Base-by-base conservation (phyloP, 2,888 invertebrate species). In the Dryobota labecula region DNA sequence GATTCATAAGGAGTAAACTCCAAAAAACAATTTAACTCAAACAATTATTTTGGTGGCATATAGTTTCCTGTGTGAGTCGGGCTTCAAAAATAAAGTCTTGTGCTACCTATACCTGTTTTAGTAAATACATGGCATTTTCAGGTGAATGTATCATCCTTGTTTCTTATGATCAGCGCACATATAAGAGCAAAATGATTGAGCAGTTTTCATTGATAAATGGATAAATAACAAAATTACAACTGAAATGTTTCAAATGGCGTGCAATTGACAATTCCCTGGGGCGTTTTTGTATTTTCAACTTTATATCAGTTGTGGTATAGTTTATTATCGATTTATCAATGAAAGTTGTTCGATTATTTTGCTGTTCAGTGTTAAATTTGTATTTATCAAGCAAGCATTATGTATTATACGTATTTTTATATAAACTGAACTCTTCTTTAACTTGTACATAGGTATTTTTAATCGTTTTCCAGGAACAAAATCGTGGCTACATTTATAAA, bases 391-490 rank as follows among this genome's bases (percentile, higher is more conserved):
- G 30, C 8, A 57, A 62, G 11, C 53, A 49, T 36, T 53, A 56
- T 65, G 11, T 74, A 67, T 61, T 43, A 24, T 76, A 41, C 49
- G 43, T 69, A 69, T 81, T 58, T 66, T 70, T 70, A 71, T 70
- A 66, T 80, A 47, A 78, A 38, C 20, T 51, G 15, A 61, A n/a
- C 24, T 78, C 30, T 56, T 57, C 51, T 70, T 30, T 49, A 51
- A 65, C 33, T 70, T 78, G 78, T 80, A 80, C 11, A 63, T 80
- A 78, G 6, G 33, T 77, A 33, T 72, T 82, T 51, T 57, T 62
- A 72, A 79, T 45, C 30, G 47, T 49, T 56, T 64, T 76, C 67
- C 49, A 56, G 77, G 70, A 71, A 67, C 64, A 43, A 15, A 70
- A 54, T 60, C 36, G 57, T 45, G 33, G 33, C 18, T 33, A 27